phyloP scores from a whole-genome alignment of 2,113 vertebrate genomes.

The Eudorcas thomsonii region DNA sequence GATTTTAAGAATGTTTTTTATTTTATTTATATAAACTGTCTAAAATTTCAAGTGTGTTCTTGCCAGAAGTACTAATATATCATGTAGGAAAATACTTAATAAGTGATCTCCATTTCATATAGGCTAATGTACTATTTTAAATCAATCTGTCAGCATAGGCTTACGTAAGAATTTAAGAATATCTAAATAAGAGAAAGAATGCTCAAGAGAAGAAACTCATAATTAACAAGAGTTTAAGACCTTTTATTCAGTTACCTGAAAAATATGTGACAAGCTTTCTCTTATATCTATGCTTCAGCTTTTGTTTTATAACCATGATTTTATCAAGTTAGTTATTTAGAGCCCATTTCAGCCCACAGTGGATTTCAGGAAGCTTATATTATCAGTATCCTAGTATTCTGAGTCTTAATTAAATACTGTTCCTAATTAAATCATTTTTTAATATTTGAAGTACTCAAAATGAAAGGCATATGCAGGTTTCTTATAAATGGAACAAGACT shows the following conservation, averaged over 20 bases:
- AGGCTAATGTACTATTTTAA: background rate
- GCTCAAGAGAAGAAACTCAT: background rate
- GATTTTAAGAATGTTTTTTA: background rate
- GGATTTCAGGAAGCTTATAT: background rate
- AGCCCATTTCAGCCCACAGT: background rate
- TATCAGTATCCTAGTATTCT: background rate
- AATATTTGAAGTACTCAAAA: slow-evolving; percentile 1
- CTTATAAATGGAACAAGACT: background rate
- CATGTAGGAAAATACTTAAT: background rate
- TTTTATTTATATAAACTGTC: background rate
- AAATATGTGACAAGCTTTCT: slow-evolving; percentile 7
- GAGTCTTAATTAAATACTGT: background rate
- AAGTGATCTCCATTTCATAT: background rate
- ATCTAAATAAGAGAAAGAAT: slow-evolving; percentile 18
- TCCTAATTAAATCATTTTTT: background rate
- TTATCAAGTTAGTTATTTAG: background rate
- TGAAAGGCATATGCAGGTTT: background rate
- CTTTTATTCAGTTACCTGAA: background rate
- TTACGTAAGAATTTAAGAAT: slow-evolving; percentile 14
- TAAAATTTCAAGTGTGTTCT: slow-evolving; percentile 26
- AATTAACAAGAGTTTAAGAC: slow-evolving; percentile 31
- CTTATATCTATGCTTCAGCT: background rate
- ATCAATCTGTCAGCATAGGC: background rate
- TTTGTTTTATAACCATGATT: background rate
- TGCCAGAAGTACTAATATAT: background rate